Base-by-base conservation (phyloP, 2,888 invertebrate genomes). In the Arrhopalites spinosus region DNA sequence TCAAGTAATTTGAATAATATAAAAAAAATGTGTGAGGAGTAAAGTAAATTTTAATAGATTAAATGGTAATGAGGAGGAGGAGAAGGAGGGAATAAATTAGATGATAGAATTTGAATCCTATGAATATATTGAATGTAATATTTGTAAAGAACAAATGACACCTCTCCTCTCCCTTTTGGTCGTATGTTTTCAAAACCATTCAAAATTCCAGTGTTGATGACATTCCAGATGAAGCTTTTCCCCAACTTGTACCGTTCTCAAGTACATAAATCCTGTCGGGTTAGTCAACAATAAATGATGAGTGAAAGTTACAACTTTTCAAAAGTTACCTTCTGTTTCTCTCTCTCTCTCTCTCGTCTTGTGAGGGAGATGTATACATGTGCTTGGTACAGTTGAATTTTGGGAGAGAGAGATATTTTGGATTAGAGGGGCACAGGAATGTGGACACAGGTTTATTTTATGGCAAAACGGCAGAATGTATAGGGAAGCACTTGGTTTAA, bases 361-460 rank as follows among this genome's bases (percentile, higher is more conserved):
- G 36, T 36, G 36, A 36, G 3, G 5, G 5, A 36, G 5, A 36
- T 36, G 36, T 11, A 36, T 36, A 36, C 36, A 36, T 3, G 11
- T 36, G 36, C 11, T 7, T 36, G 36, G 11, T 11, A 7, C 36
- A 7, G 59, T 36, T 59, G 59, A 70, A 29, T 23, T 43, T 17
- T 53, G 53, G 15, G 25, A 68, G 56, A 29, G 53, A 69, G 69
- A 69, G n/a, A n/a, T n/a, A n/a, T n/a, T 53, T 70, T 36, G 71
- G 59, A 59, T 71, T 71, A 43, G 70, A 59, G 56, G 43, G 71
- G 71, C 53, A 56, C 25, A 45, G 50, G 64, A 47, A 66, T 73
- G 73, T 73, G 73, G 73, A 73, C 73, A 53, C 73, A 73, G 73
- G 73, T 73, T 73, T 66, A 73, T 25, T 73, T 73, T 73, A 73